Evolutionary conservation across 2,797 vertebrate genomes (phyloP).

Genomic region (Peromyscus melanophrys): DNA sequence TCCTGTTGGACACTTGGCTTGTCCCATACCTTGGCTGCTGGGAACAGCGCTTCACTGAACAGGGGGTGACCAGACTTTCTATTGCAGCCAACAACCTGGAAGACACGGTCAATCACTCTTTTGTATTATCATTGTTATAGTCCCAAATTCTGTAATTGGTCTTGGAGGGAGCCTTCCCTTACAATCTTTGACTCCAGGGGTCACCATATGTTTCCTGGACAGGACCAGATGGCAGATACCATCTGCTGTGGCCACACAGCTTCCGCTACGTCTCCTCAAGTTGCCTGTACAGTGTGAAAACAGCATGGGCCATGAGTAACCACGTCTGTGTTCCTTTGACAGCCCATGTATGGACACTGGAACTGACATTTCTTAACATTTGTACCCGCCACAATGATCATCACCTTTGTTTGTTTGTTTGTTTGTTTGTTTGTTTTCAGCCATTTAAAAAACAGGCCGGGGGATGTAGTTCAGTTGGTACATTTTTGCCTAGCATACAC

Average conservation of each 20-base stretch:
- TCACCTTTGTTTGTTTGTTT: neutral
- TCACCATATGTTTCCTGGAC: neutral
- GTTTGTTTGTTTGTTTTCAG: neutral
- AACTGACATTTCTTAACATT: neutral
- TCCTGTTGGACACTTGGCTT: neutral
- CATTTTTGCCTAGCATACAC: neutral
- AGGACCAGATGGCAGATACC: neutral
- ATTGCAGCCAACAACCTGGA: neutral
- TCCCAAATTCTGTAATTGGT: neutral
- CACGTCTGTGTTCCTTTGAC: accelerated
- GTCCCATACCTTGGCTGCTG: neutral
- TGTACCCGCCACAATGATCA: neutral
- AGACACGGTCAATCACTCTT: neutral
- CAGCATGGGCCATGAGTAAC: accelerated
- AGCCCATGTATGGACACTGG: neutral
- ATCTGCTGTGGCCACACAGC: neutral
- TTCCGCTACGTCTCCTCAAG: neutral
- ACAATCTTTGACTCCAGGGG: neutral
- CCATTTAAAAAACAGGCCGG: neutral
- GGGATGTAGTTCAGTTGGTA: neutral
- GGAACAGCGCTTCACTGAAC: too few relatives aligned
- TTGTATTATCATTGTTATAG: neutral
- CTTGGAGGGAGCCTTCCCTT: neutral
- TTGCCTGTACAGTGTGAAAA: neutral
- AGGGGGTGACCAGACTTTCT: neutral